Evolutionary conservation across 92 coral and sea anemone species (phyloP).

Genomic region (Phenganax stokvisi): DNA sequence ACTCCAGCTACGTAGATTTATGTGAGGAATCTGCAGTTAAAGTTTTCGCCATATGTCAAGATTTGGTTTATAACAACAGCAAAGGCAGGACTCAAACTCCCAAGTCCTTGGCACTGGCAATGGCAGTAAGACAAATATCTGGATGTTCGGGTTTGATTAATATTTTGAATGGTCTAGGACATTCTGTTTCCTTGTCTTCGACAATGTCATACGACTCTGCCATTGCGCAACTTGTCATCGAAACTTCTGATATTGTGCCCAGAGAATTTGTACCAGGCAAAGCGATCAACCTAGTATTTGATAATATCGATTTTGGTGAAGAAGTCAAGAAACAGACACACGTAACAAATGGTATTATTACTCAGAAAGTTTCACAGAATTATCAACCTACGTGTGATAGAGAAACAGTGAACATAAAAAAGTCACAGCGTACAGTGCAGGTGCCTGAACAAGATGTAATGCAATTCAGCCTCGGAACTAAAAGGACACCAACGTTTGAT

Average conservation of each 20-base stretch:
- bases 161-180: slow-evolving; percentile 47
- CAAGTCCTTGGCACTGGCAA: slow-evolving; percentile 45
- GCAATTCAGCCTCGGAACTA: slow-evolving; percentile 34
- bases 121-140: slow-evolving; percentile 47
- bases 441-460: slow-evolving; percentile 25
- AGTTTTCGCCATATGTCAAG: slow-evolving; percentile 43
- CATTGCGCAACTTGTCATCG: slow-evolving; percentile 27
- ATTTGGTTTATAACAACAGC: slow-evolving; percentile 29
- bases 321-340: slow-evolving; percentile 44
- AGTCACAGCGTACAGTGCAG: slow-evolving; percentile 43
- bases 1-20: slow-evolving; percentile 20
- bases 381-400: background rate
- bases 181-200: slow-evolving; percentile 36
- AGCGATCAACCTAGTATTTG: slow-evolving; percentile 38
- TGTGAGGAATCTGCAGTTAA: slow-evolving; percentile 24
- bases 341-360: slow-evolving; percentile 43
- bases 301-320: slow-evolving; percentile 48
- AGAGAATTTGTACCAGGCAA: slow-evolving; percentile 30
- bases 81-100: slow-evolving; percentile 46
- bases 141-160: slow-evolving; percentile 40
- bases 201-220: slow-evolving; percentile 51
- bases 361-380: slow-evolving; percentile 30
- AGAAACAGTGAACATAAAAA: background rate
- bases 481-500: slow-evolving; percentile 37
- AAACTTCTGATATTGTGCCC: slow-evolving; percentile 36